Evolutionary conservation across 2,888 invertebrate genomes (phyloP).

Genomic region (Trissolcus japonicus): DNA sequence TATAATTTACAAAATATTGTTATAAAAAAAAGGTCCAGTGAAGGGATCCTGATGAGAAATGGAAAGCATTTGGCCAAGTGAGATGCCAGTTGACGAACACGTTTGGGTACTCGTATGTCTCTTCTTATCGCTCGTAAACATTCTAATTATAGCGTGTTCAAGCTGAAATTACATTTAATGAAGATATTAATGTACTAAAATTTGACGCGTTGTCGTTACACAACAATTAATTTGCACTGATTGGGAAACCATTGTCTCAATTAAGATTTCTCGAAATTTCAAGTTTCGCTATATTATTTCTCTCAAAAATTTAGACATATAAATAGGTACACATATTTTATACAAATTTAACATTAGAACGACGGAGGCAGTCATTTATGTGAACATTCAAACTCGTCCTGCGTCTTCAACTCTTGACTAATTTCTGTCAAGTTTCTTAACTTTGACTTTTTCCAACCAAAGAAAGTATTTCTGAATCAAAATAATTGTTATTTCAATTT

Average conservation of each 20-base stretch:
- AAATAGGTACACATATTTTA: no score
- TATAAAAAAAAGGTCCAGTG: constrained; percentile 41
- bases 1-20: not conserved
- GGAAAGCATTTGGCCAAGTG: constrained; percentile 29
- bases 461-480: no score
- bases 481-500: no score
- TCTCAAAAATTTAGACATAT: no score
- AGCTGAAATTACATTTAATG: constrained; percentile 38
- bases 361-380: no score
- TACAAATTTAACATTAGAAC: no score
- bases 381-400: no score
- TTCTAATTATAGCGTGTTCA: constrained; percentile 46
- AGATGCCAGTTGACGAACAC: constrained; percentile 34
- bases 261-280: not conserved
- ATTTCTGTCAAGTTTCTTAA: no score
- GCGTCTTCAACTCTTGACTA: no score
- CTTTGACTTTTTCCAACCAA: no score
- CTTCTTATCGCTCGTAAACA: constrained; percentile 50
- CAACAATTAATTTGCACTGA: constrained; percentile 33
- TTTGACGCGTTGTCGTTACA: constrained; percentile 30
- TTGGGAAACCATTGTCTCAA: not conserved
- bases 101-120: constrained; percentile 36
- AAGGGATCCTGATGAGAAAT: constrained; percentile 44
- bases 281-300: no score
- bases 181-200: constrained; percentile 41